Percentiles rank a stretch among this genome's conserved stretches.
These are phyloP conservation scores for Linyphia triangularis DNA, from an alignment of 2,888 invertebrate species.

Conservation along the genomic window DNA sequence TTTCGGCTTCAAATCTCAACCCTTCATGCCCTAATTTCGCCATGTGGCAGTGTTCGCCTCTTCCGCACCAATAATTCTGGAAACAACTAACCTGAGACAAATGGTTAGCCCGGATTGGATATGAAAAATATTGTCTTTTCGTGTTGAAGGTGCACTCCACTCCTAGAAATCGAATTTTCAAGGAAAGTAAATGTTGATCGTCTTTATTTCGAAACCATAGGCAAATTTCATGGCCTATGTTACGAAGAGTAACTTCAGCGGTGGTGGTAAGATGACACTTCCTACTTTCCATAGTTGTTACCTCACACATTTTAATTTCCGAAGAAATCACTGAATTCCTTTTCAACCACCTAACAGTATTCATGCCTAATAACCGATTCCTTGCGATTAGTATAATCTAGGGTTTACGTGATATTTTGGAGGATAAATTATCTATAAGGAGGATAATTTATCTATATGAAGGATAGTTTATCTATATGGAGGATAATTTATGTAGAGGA, in stretches of 20 bases:
- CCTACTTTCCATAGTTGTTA: background rate
- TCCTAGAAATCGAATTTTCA: background rate
- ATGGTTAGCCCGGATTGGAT: background rate
- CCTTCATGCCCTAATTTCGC: background rate
- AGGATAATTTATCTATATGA: no score
- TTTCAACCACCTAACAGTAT: no score
- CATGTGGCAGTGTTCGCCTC: background rate
- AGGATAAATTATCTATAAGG: no score
- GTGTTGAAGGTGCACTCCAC: background rate
- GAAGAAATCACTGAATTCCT: background rate
- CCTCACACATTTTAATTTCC: background rate
- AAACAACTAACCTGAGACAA: background rate
- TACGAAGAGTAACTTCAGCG: background rate
- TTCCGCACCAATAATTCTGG: background rate
- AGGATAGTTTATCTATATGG: no score
- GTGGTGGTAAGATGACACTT: background rate
- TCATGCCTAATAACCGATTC: no score
- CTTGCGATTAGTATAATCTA: no score
- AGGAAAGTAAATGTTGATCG: background rate
- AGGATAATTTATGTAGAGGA: no score
- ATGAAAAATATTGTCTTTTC: background rate
- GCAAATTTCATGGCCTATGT: background rate
- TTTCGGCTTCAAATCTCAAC: background rate
- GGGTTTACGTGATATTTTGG: no score
- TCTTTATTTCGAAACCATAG: background rate